Evolutionary conservation across 2,113 vertebrate genomes (phyloP), one percentile per base, ranked within the genome.

Genomic region (Spea multiplicata): DNA sequence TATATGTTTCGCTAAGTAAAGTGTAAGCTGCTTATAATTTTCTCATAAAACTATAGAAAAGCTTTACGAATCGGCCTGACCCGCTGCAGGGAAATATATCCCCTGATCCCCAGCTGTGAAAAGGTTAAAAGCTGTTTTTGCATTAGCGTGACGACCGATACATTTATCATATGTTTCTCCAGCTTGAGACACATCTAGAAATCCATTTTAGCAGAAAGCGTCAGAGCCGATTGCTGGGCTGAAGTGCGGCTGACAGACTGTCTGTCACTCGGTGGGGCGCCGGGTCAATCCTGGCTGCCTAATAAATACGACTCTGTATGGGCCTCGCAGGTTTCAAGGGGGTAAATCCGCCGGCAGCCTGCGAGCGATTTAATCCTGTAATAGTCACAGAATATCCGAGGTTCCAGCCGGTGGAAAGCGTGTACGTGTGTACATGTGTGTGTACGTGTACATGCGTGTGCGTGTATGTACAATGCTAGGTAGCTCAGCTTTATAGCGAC

Each of bases 181-280:
- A 61, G 75, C 46, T n/a, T 16, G 5, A 70, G 75, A 77, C 66
- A 48, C 50, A 66, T 65, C 66, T 46, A 12, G 66, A 70, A 77
- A 77, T 59, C 66, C 75, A 69, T 77, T 70, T 77, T 62, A n/a
- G 52, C 47, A 12, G 66, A 77, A 69, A 57, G 17, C 66, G 8
- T 77, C 75, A 61, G 44, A 70, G n/a, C 44, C 70, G 75, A 77
- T 77, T 77, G 70, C 66, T 70, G 53, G 55, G 53, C 53, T 70
- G 48, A 17, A 10, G 50, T 9, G 55, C 44, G 70, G 66, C 2
- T 77, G 75, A 77, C 66, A 52, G 75, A 59, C 53, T 49, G 75
- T 68, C 75, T 76, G 75, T 62, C 66, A 62, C 64, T 53, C 64
- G 45, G 74, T 45, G 49, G 53, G 64, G 47, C 66, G 57, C 50